phyloP scores from a whole-genome alignment of 35 echinoderm and acorn worm species.

The Apostichopus parvimensis region DNA sequence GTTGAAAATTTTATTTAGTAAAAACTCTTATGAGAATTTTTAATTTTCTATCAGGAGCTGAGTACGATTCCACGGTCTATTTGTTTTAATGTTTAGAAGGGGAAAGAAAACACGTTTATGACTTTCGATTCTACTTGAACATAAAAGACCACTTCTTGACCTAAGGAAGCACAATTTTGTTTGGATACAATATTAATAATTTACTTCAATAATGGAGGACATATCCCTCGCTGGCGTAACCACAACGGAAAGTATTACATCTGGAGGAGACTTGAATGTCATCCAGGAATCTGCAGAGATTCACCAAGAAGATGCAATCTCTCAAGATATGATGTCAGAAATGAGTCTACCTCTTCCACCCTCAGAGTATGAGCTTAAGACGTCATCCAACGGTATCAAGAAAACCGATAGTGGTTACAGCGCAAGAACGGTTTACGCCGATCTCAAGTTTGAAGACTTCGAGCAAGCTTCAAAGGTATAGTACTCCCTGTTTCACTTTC shows the following conservation, averaged over 20 bases:
- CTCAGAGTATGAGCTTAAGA: slow-evolving; percentile 7
- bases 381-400: slow-evolving; percentile 7
- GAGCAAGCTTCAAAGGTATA: slow-evolving; percentile 29
- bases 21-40: too few relatives aligned
- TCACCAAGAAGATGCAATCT: not conserved
- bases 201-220: slow-evolving; percentile 12
- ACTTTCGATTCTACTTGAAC: too few relatives aligned
- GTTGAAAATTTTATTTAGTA: too few relatives aligned
- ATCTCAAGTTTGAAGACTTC: slow-evolving; percentile 44
- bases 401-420: slow-evolving; percentile 3
- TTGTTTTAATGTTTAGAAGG: too few relatives aligned
- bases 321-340: not conserved
- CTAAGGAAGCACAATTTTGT: too few relatives aligned
- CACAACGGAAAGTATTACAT: slow-evolving; percentile 33
- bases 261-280: not conserved
- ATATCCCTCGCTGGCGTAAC: slow-evolving; percentile 42
- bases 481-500: not conserved
- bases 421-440: slow-evolving; percentile 10
- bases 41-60: too few relatives aligned
- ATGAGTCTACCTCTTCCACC: slow-evolving; percentile 46
- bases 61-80: too few relatives aligned
- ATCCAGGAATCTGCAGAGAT: slow-evolving; percentile 25
- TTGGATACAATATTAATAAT: not conserved
- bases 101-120: too few relatives aligned
- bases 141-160: too few relatives aligned